Conservation (phyloP, 2,797 vertebrate genomes). For the Intellagama lesueurii region DNA sequence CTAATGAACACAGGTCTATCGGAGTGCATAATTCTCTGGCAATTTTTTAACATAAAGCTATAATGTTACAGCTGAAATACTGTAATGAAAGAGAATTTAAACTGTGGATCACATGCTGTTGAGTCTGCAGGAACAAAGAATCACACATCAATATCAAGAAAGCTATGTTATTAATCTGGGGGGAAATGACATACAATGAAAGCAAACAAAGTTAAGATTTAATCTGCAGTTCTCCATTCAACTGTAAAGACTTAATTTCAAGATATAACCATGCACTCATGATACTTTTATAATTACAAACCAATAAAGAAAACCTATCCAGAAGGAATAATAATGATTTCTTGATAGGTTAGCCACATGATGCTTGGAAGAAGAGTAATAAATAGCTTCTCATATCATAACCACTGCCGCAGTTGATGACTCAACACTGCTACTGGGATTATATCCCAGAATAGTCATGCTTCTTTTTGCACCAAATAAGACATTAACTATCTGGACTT, state of each 20-base stretch:
- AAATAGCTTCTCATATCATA: slow-evolving; percentile 74
- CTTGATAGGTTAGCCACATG: slow-evolving; percentile 64
- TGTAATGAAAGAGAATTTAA: not conserved
- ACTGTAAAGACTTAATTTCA: slow-evolving; percentile 68
- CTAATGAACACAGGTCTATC: not conserved
- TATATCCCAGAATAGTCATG: slow-evolving; percentile 68
- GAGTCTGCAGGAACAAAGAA: not conserved
- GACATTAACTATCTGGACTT: slow-evolving; percentile 64
- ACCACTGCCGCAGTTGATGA: slow-evolving; percentile 69
- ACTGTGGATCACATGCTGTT: fast-evolving
- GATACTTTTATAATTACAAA: slow-evolving; percentile 77
- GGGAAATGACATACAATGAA: slow-evolving; percentile 40
- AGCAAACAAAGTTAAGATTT: slow-evolving; percentile 54
- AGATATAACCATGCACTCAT: slow-evolving; percentile 62
- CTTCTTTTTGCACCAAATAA: slow-evolving; percentile 58
- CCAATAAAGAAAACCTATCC: slow-evolving; percentile 75
- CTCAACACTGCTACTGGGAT: slow-evolving; percentile 73
- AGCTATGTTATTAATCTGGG: slow-evolving; percentile 52
- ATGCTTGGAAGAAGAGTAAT: slow-evolving; percentile 68
- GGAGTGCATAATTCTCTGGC: slow-evolving; percentile 21
- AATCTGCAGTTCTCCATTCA: slow-evolving; percentile 47
- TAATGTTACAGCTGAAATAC: not conserved
- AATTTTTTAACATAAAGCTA: not conserved
- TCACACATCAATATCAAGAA: slow-evolving; percentile 45
- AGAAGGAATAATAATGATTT: slow-evolving; percentile 82